Percentiles rank a stretch among this genome's conserved stretches.
Evolutionary conservation across 2,113 vertebrate species (phyloP).

Genomic region (Heptranchias perlo): DNA sequence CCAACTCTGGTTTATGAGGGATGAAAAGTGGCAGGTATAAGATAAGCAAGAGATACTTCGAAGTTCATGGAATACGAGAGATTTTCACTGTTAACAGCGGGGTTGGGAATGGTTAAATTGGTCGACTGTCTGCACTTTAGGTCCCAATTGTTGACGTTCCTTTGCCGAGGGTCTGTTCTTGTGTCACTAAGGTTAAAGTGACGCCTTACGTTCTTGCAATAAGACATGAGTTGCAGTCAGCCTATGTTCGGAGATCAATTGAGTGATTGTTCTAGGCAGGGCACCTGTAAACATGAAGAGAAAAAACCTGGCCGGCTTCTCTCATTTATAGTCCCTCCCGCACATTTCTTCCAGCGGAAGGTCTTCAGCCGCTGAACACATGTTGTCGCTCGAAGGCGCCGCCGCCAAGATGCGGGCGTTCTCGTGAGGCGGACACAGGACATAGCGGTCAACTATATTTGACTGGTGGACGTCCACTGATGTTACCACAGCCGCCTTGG

Average conservation of each 20-base stretch:
- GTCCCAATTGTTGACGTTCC: neutral
- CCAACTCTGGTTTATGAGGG: neutral
- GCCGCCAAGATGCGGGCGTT: conserved; percentile 47
- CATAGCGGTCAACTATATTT: conserved; percentile 65
- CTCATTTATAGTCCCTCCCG: conserved; percentile 25
- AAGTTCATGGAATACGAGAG: neutral
- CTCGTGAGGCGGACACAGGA: conserved; percentile 74
- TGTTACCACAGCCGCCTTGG: conserved; percentile 59
- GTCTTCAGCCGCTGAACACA: conserved; percentile 43
- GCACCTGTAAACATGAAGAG: neutral
- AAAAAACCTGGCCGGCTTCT: neutral
- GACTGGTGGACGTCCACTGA: conserved; percentile 63
- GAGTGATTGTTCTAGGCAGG: neutral
- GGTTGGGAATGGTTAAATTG: neutral
- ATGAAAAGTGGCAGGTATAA: neutral
- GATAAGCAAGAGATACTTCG: neutral
- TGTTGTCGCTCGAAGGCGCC: conserved; percentile 50
- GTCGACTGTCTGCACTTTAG: neutral
- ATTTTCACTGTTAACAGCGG: neutral
- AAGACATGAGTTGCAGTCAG: neutral
- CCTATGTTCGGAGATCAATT: neutral
- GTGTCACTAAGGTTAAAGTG: neutral
- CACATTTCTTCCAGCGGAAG: conserved; percentile 38
- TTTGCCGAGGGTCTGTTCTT: neutral
- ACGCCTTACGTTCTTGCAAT: neutral